Evolutionary conservation across 2,113 vertebrate species (phyloP).

Genomic region (Illadopsis cleaveri): DNA sequence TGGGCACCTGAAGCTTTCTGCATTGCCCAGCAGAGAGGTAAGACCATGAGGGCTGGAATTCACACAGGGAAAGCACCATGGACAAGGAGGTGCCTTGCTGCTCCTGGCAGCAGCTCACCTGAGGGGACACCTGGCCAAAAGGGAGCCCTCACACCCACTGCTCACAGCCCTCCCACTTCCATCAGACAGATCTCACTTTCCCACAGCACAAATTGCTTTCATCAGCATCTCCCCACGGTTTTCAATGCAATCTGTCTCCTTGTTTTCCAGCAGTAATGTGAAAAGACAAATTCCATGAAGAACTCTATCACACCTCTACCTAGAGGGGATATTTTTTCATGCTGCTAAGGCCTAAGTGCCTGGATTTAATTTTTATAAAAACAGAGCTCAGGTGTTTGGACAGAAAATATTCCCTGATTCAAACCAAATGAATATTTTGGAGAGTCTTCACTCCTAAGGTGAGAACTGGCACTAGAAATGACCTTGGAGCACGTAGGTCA

Average conservation of each 20-base stretch:
- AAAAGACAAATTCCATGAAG: not conserved
- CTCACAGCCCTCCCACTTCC: not conserved
- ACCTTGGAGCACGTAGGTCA: not conserved
- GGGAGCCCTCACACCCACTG: accelerated
- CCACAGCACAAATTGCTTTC: not conserved
- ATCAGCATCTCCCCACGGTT: not conserved
- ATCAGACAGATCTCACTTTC: not conserved
- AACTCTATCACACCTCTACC: not conserved
- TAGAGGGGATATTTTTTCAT: not conserved
- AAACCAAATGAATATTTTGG: not conserved
- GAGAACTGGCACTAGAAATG: not conserved
- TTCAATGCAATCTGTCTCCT: not conserved
- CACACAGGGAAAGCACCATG: accelerated
- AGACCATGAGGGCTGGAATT: not conserved
- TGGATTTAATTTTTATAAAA: not conserved
- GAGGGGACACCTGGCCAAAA: not conserved
- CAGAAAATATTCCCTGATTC: not conserved
- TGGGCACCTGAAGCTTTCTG: not conserved
- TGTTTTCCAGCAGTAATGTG: not conserved
- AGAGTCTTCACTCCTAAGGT: not conserved
- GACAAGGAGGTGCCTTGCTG: not conserved
- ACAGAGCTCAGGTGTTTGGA: not conserved
- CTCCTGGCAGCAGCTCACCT: not conserved
- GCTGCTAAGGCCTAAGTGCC: not conserved
- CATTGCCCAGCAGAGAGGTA: not conserved